Evolutionary conservation across 2,797 vertebrate species (phyloP), one percentile per base, ranked within the genome.

Genomic region (Enteromius unitaeniatus): DNA sequence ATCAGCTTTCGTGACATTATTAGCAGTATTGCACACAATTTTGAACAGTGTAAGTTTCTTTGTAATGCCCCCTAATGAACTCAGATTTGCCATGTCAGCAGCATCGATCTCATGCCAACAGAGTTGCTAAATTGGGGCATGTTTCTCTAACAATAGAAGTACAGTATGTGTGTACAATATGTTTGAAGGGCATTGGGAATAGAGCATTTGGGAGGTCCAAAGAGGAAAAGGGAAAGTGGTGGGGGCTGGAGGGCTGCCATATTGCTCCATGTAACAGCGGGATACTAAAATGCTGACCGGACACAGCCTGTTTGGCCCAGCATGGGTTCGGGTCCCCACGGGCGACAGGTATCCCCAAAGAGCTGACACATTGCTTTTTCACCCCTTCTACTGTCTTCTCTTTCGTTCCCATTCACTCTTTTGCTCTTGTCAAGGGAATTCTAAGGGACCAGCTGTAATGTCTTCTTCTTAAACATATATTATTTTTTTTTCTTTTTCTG

Each of bases 141-240:
- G 31, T 17, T 55, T 55, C n/a, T 10, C 86, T 70, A 87, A 87
- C 79, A 86, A 81, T 83, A 87, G 78, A 85, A 81, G 47, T 62
- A 84, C 51, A 70, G 28, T 84, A 83, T 89, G 67, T 78, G 55
- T 78, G 79, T 78, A 87, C 80, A 77, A 67, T 85, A 85, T 91
- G 86, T 91, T 93, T 94, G 93, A 95, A 95, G 93, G 94, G 90
- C 93, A 92, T 82, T 84, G 91, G 91, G 93, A 91, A 91, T 90
- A 90, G 53, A 70, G 86, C 88, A 89, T 88, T 85, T 91, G 83
- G 89, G 89, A 89, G 91, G 87, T 88, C 81, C 78, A 72, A 83
- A 49, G 64, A 53, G 15, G 4, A 84, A 86, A 82, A 90, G 84
- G 86, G 82, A 87, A 86, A 15, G 49, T 85, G 67, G n/a, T 75